These are phyloP conservation scores for Esperia sulphurella DNA, from an alignment of 2,888 invertebrate species.

Conservation along the genomic window DNA sequence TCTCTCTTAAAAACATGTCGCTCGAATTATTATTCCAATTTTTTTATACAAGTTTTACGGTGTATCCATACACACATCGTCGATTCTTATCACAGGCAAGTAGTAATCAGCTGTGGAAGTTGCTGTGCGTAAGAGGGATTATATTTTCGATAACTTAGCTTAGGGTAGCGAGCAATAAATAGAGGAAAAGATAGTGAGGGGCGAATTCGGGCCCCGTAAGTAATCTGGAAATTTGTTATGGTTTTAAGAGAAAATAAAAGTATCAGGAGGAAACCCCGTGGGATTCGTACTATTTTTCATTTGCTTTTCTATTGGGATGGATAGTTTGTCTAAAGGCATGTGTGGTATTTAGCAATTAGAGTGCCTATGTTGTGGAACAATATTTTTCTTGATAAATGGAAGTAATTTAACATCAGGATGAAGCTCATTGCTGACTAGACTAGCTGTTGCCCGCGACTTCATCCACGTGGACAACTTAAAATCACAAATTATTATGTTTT, in stretches of 20 bases:
- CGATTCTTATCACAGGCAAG: slow-evolving; percentile 55
- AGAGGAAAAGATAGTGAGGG: slow-evolving; percentile 57
- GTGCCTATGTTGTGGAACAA: not conserved
- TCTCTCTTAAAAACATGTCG: no score
- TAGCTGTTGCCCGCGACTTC: no score
- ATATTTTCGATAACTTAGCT: slow-evolving; percentile 76
- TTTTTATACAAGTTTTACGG: not conserved
- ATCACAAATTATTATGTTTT: no score
- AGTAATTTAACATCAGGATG: no score
- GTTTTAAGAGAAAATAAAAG: slow-evolving; percentile 64
- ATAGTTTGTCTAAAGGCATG: slow-evolving; percentile 17
- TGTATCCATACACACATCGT: slow-evolving; percentile 38
- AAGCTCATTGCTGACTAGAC: no score
- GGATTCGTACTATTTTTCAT: slow-evolving; percentile 47
- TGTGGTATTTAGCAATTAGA: slow-evolving; percentile 16
- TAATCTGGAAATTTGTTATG: slow-evolving; percentile 76
- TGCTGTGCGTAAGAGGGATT: slow-evolving; percentile 73
- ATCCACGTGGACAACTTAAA: no score
- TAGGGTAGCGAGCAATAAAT: slow-evolving; percentile 72
- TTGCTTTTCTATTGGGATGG: slow-evolving; percentile 15
- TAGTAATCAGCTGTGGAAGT: slow-evolving; percentile 74
- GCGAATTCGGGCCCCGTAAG: slow-evolving; percentile 41
- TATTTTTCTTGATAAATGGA: no score
- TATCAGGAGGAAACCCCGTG: slow-evolving; percentile 44
- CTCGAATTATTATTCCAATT: no score